Conservation (phyloP, 2,797 vertebrate species). For the Neomorphus geoffroyi region DNA sequence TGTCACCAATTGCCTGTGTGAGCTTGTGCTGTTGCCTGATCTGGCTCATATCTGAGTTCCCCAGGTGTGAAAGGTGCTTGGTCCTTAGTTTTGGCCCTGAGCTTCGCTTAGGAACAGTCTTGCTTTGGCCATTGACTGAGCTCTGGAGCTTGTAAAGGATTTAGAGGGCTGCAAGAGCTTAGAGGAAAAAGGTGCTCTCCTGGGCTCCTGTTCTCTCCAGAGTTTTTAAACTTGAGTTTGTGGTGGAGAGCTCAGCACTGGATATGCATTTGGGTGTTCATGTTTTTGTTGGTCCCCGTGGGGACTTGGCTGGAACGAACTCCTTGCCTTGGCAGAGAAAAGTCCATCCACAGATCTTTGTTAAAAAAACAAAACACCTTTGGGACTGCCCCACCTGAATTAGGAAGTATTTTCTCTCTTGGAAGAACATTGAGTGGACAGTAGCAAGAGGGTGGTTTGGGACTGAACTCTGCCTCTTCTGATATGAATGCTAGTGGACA, state of each 20-base stretch:
- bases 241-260: not conserved
- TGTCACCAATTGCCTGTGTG: accelerated
- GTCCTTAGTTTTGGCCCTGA: not conserved
- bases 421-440: not conserved
- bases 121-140: accelerated
- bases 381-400: not conserved
- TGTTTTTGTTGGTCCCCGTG: not conserved
- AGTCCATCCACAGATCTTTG: not conserved
- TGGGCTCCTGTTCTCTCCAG: not conserved
- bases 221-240: not conserved
- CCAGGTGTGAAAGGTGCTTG: not conserved
- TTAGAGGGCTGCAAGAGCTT: not conserved
- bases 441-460: not conserved
- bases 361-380: not conserved
- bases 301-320: not conserved
- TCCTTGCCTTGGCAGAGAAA: not conserved
- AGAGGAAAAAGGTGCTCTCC: not conserved
- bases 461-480: not conserved
- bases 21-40: not conserved
- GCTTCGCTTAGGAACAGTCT: not conserved
- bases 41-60: not conserved
- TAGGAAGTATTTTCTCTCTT: not conserved
- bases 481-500: not conserved
- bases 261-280: accelerated
- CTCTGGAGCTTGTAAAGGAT: not conserved